Base-by-base conservation (phyloP, 2,888 invertebrate species). In the Barypeithes pellucidus region DNA sequence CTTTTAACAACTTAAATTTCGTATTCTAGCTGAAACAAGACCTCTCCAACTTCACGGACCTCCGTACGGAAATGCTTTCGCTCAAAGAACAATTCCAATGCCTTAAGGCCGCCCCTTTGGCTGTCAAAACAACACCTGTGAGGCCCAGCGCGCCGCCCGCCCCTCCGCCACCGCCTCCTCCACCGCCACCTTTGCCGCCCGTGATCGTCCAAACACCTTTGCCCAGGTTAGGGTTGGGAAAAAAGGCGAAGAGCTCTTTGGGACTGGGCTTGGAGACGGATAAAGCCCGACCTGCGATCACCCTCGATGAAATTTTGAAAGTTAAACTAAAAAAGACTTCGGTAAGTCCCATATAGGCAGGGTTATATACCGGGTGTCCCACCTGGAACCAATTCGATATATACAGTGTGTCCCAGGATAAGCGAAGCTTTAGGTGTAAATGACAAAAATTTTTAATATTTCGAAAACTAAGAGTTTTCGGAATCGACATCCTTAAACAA, bases 241-340 rank as follows among this genome's bases (percentile, higher is more conserved):
- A 76, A 67, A 81, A 80, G 62, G 52, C 57, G 7, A 78, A 78
- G 22, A 71, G 57, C 20, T 68, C 45, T 9, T 50, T 54, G 22
- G 73, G 66, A 0, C 60, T 45, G 1, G 67, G 54, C 1, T 11
- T 9, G 11, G 50, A 7, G n/a, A n/a, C 29, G 14, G 52, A 22
- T 12, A 60, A 60, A 14, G 72, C 76, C 11, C 74, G 85, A 43
- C 86, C 86, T 0, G 77, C 82, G 3, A 86, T 86, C 68, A 84
- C 84, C n/a, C 73, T 85, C 50, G 84, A 85, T 43, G 86, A 85
- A 67, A 85, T 86, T 66, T 76, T 85, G 50, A 85, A 84, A 68
- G 85, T 86, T 2, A 85, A 85, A 77, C 75, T 86, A 66, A 82
- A 80, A 72, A 86, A 86, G 77, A 76, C 83, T 0, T 70, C 80